Percentiles rank a stretch among this genome's conserved stretches.
These are phyloP conservation scores for Capromys pilorides DNA, from an alignment of 2,797 vertebrate species.

Conservation along the genomic window DNA sequence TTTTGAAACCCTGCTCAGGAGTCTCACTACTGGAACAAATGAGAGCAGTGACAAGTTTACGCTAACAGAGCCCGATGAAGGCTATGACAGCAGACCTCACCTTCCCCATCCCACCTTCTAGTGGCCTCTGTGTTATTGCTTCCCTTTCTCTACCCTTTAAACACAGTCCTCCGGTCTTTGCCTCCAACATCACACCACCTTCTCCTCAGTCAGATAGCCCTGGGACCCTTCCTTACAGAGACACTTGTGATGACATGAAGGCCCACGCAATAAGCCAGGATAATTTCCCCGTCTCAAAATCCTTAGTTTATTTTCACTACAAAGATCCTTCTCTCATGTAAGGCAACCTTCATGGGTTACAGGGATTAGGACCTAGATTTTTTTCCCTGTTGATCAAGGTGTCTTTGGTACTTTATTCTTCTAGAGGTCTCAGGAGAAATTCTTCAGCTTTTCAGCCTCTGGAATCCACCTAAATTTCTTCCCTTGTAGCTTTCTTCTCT, in stretches of 20 bases:
- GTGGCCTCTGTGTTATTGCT: rapidly evolving
- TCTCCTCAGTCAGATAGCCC: background rate
- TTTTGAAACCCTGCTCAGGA: background rate
- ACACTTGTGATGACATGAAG: slow-evolving; percentile 5
- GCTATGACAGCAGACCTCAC: background rate
- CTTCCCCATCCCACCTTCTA: background rate
- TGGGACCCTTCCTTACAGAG: background rate
- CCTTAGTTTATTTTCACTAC: background rate
- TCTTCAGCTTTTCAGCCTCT: background rate
- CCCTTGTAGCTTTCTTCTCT: background rate
- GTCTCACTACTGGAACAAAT: background rate
- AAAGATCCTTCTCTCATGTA: background rate
- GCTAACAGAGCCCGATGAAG: background rate
- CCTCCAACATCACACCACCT: background rate
- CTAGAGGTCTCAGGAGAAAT: background rate
- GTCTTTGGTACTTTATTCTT: background rate
- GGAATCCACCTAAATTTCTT: background rate
- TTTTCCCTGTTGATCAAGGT: background rate
- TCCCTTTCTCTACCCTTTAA: background rate
- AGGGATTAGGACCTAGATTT: background rate
- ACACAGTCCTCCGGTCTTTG: background rate
- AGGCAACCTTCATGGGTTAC: background rate
- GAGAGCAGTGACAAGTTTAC: background rate
- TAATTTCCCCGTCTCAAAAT: slow-evolving; percentile 45
- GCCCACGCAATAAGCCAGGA: background rate